phyloP scores from a whole-genome alignment of 2,797 vertebrate species.

The Nyctalus aviator region DNA sequence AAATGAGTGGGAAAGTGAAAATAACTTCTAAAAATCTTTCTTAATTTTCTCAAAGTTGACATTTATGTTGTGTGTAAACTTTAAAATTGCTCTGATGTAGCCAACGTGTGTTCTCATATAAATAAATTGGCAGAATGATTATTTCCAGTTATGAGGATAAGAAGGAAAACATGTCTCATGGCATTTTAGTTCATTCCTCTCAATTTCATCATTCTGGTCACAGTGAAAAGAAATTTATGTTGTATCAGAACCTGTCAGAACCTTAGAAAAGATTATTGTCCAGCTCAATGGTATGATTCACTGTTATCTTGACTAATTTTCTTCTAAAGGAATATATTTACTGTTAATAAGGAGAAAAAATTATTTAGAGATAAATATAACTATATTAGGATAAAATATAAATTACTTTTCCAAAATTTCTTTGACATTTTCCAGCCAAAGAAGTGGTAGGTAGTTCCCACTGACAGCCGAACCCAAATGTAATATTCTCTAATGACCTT shows the following conservation, averaged over 20 bases:
- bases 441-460: not conserved
- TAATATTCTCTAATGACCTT: not conserved
- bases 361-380: conserved; percentile 1
- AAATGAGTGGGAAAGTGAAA: not conserved
- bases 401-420: conserved; percentile 31
- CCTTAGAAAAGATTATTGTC: not conserved
- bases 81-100: not conserved
- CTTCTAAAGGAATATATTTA: conserved; percentile 47
- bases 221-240: not conserved
- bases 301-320: not conserved
- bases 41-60: not conserved
- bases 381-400: not conserved
- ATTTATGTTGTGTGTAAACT: conserved; percentile 19
- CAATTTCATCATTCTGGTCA: not conserved
- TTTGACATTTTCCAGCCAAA: not conserved
- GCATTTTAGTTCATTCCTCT: conserved; percentile 37
- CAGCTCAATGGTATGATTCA: not conserved
- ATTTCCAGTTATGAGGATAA: conserved; percentile 51
- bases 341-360: conserved; percentile 34
- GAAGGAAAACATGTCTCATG: not conserved
- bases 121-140: conserved; percentile 40
- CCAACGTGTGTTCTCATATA: conserved; percentile 12
- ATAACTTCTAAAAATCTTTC: conserved; percentile 34
- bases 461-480: not conserved
- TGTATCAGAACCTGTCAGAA: conserved; percentile 23